Evolutionary conservation across 2,888 invertebrate species (phyloP).

Genomic region (Hirtodrosophila duncani): DNA sequence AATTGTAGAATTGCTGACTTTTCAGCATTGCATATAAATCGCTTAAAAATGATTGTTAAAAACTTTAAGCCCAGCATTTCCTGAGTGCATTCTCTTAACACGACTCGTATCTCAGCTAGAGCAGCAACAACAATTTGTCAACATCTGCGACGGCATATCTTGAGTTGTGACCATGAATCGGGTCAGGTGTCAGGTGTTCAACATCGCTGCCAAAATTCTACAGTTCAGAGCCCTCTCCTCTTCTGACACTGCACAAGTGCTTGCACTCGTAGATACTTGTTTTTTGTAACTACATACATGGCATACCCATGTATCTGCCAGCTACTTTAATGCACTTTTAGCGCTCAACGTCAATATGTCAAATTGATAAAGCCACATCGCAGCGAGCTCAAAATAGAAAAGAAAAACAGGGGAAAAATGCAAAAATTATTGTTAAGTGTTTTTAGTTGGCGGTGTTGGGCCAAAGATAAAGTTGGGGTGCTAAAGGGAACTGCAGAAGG

Average conservation of each 20-base stretch:
- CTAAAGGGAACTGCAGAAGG: too few relatives aligned
- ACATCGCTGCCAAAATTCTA: slow-evolving; percentile 2
- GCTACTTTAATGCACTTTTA: slow-evolving; percentile 75
- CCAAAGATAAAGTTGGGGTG: not conserved
- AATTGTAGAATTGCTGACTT: too few relatives aligned
- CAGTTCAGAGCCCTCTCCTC: not conserved
- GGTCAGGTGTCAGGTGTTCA: slow-evolving; percentile 66
- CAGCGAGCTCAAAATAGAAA: not conserved
- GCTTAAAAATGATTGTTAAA: too few relatives aligned
- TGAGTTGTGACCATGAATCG: slow-evolving; percentile 58
- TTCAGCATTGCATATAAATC: too few relatives aligned
- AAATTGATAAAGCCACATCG: slow-evolving; percentile 65
- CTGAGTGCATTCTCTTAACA: too few relatives aligned
- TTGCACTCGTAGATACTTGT: slow-evolving; percentile 17
- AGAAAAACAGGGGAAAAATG: slow-evolving; percentile 22
- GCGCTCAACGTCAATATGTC: slow-evolving; percentile 75
- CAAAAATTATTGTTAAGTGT: slow-evolving; percentile 60
- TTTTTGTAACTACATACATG: slow-evolving; percentile 18
- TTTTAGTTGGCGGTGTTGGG: slow-evolving; percentile 11
- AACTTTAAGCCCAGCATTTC: too few relatives aligned
- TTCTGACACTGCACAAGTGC: slow-evolving; percentile 5
- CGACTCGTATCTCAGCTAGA: too few relatives aligned
- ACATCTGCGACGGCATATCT: slow-evolving; percentile 14
- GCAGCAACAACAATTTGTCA: slow-evolving; percentile 70
- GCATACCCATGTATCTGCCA: slow-evolving; percentile 39